Evolutionary conservation across 2,888 invertebrate species (phyloP).

Genomic region (Tyria jacobaeae): DNA sequence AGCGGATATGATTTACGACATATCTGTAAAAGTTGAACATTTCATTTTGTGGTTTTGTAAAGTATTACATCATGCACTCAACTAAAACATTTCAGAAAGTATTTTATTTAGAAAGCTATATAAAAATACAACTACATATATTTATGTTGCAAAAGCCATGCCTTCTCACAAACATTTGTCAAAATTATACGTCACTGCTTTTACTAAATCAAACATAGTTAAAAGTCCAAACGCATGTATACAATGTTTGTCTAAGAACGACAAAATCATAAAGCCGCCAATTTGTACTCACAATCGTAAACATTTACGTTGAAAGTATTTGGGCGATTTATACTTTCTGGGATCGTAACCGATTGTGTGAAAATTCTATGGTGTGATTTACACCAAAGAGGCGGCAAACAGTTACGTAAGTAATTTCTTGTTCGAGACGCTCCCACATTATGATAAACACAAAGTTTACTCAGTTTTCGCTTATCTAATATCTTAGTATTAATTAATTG

Average conservation of each 20-base stretch:
- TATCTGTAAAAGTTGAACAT: conserved; percentile 37
- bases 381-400: conserved; percentile 29
- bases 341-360: conserved; percentile 43
- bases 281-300: conserved; percentile 46
- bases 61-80: conserved; percentile 18
- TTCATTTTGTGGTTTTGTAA: conserved; percentile 36
- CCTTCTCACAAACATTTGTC: conserved; percentile 32
- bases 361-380: conserved; percentile 28
- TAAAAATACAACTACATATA: conserved; percentile 25
- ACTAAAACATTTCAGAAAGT: conserved; percentile 4
- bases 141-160: conserved; percentile 20
- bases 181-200: conserved; percentile 47
- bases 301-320: conserved; percentile 55
- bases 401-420: conserved; percentile 51
- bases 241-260: conserved; percentile 54
- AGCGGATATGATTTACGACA: conserved; percentile 40
- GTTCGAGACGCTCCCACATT: conserved; percentile 39
- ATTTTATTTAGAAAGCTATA: conserved; percentile 25
- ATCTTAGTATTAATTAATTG: conserved; percentile 14
- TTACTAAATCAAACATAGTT: conserved; percentile 57
- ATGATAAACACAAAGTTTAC: conserved; percentile 30
- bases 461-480: conserved; percentile 10
- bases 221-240: conserved; percentile 54
- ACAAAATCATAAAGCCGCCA: conserved; percentile 48
- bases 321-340: conserved; percentile 43